Base-by-base conservation (phyloP, 2,888 invertebrate genomes). In the Cheilosia scutellata region DNA sequence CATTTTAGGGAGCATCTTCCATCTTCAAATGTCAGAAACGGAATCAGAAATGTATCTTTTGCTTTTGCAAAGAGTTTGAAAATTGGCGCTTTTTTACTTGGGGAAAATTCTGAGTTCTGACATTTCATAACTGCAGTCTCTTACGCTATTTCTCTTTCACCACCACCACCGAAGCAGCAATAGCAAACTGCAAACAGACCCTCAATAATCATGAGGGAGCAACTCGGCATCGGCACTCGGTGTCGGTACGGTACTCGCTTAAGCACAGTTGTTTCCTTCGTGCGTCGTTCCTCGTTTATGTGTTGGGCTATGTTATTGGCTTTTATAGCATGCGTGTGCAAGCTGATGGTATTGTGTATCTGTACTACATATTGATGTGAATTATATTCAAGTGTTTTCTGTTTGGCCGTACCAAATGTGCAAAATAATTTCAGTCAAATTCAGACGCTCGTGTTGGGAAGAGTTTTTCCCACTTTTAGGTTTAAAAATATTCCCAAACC, bases 401-500 rank as follows among this genome's bases (percentile, higher is more conserved):
- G 92, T 91, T 91, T 91, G 91, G 74, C 78, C 91, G 91, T 90
- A 91, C 90, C 91, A 90, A 92, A 91, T 91, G 92, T 91, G 91
- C 91, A 91, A 92, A 91, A 91, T 91, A 90, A 90, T 91, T 91
- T 91, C 92, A 91, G 91, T 91, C 91, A 92, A 91, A 91, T 91
- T 91, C 91, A 91, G 91, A 92, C 91, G 90, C 91, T 92, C 92
- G 91, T 91, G 91, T 92, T 91, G 91, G 91, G 91, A 92, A 92
- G 91, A 91, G 92, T 91, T 91, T 92, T 82, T 91, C 86, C 84
- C 86, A 86, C 71, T 77, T 82, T 70, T 82, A 62, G 71, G 76
- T 79, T 77, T 16, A 40, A 44, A 57, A 76, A 57, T 47, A 57
- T 53, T 80, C 75, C 62, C 63, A 72, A 72, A 57, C 60, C 76